Conservation (phyloP, 2,113 vertebrate species). For the Sapajus apella region DNA sequence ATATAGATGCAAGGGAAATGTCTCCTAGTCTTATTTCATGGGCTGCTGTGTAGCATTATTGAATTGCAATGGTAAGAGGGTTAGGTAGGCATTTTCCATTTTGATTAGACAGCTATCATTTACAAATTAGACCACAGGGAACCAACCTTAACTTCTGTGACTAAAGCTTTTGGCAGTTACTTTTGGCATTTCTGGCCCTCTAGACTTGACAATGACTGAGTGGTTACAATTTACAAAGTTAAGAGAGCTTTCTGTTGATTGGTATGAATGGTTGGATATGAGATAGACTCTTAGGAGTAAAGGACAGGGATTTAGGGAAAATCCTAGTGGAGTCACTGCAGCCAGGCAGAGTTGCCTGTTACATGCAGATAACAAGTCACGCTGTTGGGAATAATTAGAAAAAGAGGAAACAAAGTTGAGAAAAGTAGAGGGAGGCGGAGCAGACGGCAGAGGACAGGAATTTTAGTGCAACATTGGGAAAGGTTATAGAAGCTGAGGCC, state of each 20-base stretch:
- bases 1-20: not conserved
- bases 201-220: not conserved
- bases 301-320: not conserved
- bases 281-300: not conserved
- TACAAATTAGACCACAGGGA: not conserved
- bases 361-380: not conserved
- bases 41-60: not conserved
- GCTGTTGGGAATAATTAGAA: not conserved
- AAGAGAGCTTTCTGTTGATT: not conserved
- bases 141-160: not conserved
- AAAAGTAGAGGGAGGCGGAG: not conserved
- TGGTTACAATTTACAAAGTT: not conserved
- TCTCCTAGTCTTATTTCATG: not conserved
- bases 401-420: not conserved
- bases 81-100: not conserved
- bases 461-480: not conserved
- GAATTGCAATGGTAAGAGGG: not conserved
- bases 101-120: not conserved
- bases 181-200: not conserved
- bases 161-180: not conserved
- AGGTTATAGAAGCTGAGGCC: fast-evolving
- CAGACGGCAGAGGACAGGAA: not conserved
- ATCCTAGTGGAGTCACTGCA: not conserved
- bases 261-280: not conserved
- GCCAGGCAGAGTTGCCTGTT: not conserved